Evolutionary conservation across 1,140 invertebrate genomes (phyloP), one percentile per base, ranked within the genome.

Genomic region (Ooceraea biroi): DNA sequence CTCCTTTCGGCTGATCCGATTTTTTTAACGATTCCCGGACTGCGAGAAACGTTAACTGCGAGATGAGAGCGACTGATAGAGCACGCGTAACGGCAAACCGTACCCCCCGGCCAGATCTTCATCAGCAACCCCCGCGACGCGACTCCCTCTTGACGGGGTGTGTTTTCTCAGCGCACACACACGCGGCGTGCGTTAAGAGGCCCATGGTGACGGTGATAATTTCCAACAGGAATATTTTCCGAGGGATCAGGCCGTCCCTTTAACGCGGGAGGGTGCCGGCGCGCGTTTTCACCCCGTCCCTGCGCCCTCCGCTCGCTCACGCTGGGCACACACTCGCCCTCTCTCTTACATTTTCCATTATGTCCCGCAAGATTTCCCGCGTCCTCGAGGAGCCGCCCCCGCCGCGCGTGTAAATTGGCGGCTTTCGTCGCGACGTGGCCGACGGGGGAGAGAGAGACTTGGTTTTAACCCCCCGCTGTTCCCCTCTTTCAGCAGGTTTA

Each of bases 281-380:
- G 41, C 74, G 19, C 57, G 19, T 61, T 41, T 55, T 55, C 17
- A 52, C 36, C 36, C 30, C 36, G 2, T 36, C n/a, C 44, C 1
- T 12, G 12, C 68, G 7, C 25, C 17, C 11, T 19, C 27, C 30
- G 1, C 0, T 8, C 41, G 17, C n/a, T n/a, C 2, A 41, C 52
- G 17, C 17, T n/a, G 30, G 46, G 19, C 73, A 12, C 57, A 44
- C 30, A n/a, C n/a, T 30, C 73, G 8, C 58, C 25, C 41, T 78
- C 73, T 76, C 85, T 63, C 77, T 57, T 41, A 76, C 66, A 83
- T 88, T 88, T 88, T 88, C 87, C 83, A 88, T 88, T 88, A 88
- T 58, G 83, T 50, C 57, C 83, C 86, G 77, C 76, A 88, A 88
- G 86, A 88, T 88, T 85, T 88, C 72, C 80, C 86, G 87, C 83